A percentile compares a stretch with the other conserved stretches of the same genome.
These are phyloP conservation scores for Solen grandis DNA, from an alignment of 1,140 invertebrate genomes.

Conservation along the genomic window DNA sequence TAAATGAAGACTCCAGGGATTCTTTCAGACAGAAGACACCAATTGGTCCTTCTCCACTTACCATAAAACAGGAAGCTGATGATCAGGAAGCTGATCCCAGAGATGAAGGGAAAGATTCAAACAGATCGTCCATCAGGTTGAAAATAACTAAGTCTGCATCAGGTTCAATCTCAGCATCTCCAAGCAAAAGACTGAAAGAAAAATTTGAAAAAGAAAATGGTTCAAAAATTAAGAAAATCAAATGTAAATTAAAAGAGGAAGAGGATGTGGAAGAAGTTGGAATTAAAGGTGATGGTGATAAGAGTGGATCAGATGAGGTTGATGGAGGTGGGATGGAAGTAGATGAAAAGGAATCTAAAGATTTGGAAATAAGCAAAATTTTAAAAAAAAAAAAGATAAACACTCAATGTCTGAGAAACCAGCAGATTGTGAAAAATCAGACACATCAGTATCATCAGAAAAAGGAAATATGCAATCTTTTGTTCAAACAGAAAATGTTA, in stretches of 20 bases:
- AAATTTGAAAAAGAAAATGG: constrained; percentile 51
- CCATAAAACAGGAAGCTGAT: constrained; percentile 17
- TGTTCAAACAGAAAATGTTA: too few relatives aligned
- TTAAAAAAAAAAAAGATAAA: too few relatives aligned
- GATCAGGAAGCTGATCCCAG: not conserved
- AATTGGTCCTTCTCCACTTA: constrained; percentile 39
- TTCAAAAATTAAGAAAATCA: constrained; percentile 49
- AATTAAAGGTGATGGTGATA: not conserved
- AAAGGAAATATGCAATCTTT: too few relatives aligned
- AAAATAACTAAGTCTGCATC: constrained; percentile 31
- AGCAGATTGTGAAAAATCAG: too few relatives aligned
- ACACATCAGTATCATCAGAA: too few relatives aligned
- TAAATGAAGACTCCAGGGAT: constrained; percentile 47
- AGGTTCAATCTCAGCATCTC: constrained; percentile 1
- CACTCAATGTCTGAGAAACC: too few relatives aligned
- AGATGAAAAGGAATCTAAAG: not conserved
- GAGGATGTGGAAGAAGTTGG: constrained; percentile 11
- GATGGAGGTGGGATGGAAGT: not conserved
- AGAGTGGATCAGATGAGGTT: not conserved
- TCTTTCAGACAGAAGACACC: constrained; percentile 50
- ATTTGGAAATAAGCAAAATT: not conserved
- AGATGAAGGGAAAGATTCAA: constrained; percentile 31
- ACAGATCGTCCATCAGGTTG: constrained; percentile 6
- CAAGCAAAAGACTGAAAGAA: constrained; percentile 45
- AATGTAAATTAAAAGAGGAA: constrained; percentile 45